Evolutionary conservation across 2,888 invertebrate species (phyloP), one percentile per base, ranked within the genome.

Genomic region (Morpho deidamia): DNA sequence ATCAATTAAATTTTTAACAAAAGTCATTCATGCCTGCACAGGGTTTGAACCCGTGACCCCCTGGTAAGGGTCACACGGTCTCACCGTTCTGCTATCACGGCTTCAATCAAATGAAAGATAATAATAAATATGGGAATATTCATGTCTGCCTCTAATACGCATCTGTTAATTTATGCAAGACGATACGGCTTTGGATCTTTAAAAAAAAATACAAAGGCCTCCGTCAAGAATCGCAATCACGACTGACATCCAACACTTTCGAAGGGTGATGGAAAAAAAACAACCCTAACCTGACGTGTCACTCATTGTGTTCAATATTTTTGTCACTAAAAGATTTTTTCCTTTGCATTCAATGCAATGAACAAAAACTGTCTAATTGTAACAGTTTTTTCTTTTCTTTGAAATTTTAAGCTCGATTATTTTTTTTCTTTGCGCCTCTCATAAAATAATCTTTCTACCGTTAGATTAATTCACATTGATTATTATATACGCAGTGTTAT

Each of bases 331-430:
- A 77, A 78, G 66, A 69, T 70, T 76, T 82, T 83, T 83, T 82
- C 81, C 72, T 77, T 73, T 63, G 68, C 23, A 76, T 74, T 71
- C 69, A 72, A 72, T 70, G 69, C 62, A 72, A 76, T 74, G 83
- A 83, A 89, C 85, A 88, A 87, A 86, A 86, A 83, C 73, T 71
- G 67, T 86, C 78, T 89, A 88, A 89, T 89, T 88, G 89, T 89
- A 79, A 83, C 85, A 86, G 84, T 85, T 87, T 83, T 84, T 88
- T 86, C 11, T 41, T 40, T 62, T 11, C 70, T 63, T 59, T 59
- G 66, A 74, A 83, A 85, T 87, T 89, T 84, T 79, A 83, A 79
- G 83, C 74, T 83, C 83, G 85, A 83, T 85, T 83, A 86, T 85
- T 84, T 86, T 66, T 64, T 66, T 64, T 60, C 55, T 55, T 81